Conservation (phyloP, 1,140 invertebrate genomes). For the Orchestia grillus region DNA sequence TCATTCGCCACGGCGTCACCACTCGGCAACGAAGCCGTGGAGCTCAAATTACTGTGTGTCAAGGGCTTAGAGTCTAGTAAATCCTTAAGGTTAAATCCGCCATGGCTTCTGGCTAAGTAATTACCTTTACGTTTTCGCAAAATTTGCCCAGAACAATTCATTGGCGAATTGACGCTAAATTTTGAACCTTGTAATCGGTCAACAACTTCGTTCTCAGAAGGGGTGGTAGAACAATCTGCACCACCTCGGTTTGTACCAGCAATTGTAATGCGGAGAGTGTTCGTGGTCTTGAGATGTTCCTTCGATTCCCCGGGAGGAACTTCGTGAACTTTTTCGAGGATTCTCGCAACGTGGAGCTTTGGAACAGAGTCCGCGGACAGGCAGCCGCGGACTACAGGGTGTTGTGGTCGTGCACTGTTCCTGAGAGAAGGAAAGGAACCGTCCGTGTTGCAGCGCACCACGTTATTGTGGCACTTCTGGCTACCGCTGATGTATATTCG, state of each 20-base stretch:
- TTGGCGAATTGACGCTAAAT: background rate
- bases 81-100: background rate
- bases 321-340: background rate
- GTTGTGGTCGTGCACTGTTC: background rate
- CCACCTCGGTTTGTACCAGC: background rate
- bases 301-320: background rate
- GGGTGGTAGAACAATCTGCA: background rate
- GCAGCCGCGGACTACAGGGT: background rate
- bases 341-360: background rate
- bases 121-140: background rate
- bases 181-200: background rate
- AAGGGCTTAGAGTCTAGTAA: background rate
- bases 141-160: background rate
- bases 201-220: background rate
- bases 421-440: background rate
- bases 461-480: constrained; percentile 33
- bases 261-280: constrained; percentile 9
- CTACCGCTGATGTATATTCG: constrained; percentile 28
- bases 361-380: background rate
- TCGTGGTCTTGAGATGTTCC: background rate
- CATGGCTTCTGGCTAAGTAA: background rate
- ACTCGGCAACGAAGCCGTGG: background rate
- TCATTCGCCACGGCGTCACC: background rate
- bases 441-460: background rate
- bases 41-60: background rate